These are phyloP conservation scores for Drosophila rufa DNA, from an alignment of 1,140 invertebrate species.

Conservation along the genomic window DNA sequence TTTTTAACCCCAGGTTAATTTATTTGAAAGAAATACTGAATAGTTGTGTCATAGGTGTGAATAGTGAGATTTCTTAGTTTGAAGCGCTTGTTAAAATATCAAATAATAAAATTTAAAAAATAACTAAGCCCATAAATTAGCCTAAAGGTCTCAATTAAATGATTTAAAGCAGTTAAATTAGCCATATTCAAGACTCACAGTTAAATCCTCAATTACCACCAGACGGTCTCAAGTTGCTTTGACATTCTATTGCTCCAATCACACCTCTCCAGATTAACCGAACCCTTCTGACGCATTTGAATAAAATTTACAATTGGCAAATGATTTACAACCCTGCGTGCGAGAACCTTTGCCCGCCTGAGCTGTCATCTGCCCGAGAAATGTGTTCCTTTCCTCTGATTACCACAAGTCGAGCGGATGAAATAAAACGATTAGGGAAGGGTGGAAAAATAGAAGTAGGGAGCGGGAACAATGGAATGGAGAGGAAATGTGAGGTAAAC, in stretches of 20 bases:
- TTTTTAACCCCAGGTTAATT: too few species aligned
- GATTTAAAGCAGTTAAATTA: neutral
- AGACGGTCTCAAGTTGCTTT: conserved; percentile 37
- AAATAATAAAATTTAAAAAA: neutral
- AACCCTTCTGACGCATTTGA: conserved; percentile 35
- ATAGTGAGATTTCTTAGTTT: too few species aligned
- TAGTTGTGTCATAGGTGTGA: too few species aligned
- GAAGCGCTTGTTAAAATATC: too few species aligned
- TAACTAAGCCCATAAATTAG: neutral
- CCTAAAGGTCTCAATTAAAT: neutral
- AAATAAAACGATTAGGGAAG: conserved; percentile 73
- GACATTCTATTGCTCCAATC: conserved; percentile 25
- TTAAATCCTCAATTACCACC: conserved; percentile 9
- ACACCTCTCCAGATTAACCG: conserved; percentile 38
- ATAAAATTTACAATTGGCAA: conserved; percentile 43
- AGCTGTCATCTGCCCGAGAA: conserved; percentile 12
- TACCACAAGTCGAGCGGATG: conserved; percentile 51
- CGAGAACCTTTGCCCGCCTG: conserved; percentile 25
- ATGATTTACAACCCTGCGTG: conserved; percentile 28
- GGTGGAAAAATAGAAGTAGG: neutral
- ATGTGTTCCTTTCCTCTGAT: conserved; percentile 14
- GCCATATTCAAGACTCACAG: neutral
- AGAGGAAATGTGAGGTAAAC: conserved; percentile 12
- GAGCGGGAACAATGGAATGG: conserved; percentile 16
- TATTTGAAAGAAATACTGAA: too few species aligned